Conservation (phyloP, 2,888 invertebrate genomes). For the Sinelater perroti region DNA sequence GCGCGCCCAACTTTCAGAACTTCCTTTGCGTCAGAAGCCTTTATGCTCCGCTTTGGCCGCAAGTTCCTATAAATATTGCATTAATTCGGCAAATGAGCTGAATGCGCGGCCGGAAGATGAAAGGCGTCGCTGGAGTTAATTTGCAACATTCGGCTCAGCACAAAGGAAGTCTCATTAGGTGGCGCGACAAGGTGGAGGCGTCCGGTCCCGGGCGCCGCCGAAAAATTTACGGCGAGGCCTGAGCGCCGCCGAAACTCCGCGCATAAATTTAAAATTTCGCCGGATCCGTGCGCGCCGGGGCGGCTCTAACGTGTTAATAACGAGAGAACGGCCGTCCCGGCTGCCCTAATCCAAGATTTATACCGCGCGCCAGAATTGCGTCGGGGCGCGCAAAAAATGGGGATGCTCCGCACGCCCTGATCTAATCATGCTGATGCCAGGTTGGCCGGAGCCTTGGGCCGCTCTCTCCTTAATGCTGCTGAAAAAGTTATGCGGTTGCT, state of each 20-base stretch:
- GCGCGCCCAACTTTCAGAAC: too few relatives aligned
- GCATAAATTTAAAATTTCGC: constrained; percentile 33
- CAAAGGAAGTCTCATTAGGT: constrained; percentile 19
- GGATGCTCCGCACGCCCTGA: background rate
- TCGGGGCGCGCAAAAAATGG: constrained; percentile 23
- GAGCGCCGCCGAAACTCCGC: constrained; percentile 20
- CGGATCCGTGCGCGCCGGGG: constrained; percentile 12
- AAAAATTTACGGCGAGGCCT: constrained; percentile 11
- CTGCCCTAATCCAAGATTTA: constrained; percentile 31
- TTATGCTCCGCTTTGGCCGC: constrained; percentile 4
- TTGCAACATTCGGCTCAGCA: constrained; percentile 14
- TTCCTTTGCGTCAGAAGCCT: too few relatives aligned
- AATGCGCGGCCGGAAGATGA: constrained; percentile 14
- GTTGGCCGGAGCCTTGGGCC: too few relatives aligned
- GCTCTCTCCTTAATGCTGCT: too few relatives aligned
- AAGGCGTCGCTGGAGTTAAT: constrained; percentile 23
- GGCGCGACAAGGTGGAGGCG: background rate
- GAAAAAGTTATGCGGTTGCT: too few relatives aligned
- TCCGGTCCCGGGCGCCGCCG: background rate
- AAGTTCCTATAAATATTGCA: constrained; percentile 8
- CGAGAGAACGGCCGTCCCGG: constrained; percentile 28
- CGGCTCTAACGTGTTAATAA: constrained; percentile 35
- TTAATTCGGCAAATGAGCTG: constrained; percentile 20
- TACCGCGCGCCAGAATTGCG: constrained; percentile 25
- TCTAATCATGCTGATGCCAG: constrained; percentile 3